Evolutionary conservation across 2,888 invertebrate genomes (phyloP).

Genomic region (Erpobdella octoculata): DNA sequence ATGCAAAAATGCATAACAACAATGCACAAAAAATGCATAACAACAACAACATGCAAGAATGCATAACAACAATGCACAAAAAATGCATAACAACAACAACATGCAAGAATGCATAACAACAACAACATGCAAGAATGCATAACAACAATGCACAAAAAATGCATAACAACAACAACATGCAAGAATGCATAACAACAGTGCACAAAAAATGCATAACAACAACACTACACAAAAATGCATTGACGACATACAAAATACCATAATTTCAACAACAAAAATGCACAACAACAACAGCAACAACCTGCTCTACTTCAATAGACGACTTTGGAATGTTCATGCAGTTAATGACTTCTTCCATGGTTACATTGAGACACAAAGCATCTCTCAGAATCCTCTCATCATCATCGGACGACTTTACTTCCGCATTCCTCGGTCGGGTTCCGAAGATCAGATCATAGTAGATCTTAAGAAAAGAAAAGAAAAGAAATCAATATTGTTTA

Average conservation of each 20-base stretch:
- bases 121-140: background rate
- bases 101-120: too few relatives aligned
- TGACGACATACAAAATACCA: too few relatives aligned
- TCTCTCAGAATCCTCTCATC: background rate
- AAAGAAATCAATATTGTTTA: too few relatives aligned
- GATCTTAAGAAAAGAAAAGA: too few relatives aligned
- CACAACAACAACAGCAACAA: background rate
- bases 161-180: background rate
- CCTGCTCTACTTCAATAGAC: background rate
- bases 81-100: background rate
- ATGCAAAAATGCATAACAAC: background rate
- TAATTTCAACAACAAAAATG: background rate
- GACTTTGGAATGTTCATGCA: background rate
- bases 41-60: background rate
- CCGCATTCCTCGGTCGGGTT: background rate
- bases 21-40: background rate
- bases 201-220: background rate
- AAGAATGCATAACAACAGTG: background rate
- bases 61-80: background rate
- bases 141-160: background rate
- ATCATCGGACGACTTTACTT: background rate
- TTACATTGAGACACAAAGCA: background rate
- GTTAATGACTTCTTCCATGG: background rate
- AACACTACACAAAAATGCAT: too few relatives aligned
- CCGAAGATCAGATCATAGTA: conserved; percentile 4